Conservation (phyloP, 53 echinoderm and acorn worm genomes). For the Patiria pectinifera region DNA sequence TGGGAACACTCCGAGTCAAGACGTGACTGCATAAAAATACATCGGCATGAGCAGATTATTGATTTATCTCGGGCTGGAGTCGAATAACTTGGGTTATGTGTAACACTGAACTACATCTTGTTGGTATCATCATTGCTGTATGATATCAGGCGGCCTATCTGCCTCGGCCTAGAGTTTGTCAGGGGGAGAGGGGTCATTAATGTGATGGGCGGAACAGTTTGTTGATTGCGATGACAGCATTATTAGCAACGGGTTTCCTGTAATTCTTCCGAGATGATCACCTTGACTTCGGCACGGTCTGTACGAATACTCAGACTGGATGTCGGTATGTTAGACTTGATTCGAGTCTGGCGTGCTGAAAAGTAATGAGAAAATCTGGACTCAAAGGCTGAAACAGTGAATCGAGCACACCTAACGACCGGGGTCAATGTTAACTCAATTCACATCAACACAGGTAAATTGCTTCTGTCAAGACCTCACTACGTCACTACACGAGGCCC, state of each 20-base stretch:
- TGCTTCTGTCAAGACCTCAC: not conserved
- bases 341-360: not conserved
- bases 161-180: not conserved
- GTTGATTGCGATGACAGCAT: conserved; percentile 45
- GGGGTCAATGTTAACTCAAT: not conserved
- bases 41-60: conserved; percentile 38
- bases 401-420: too few relatives aligned
- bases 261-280: conserved; percentile 24
- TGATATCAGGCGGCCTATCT: not conserved
- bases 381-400: too few relatives aligned
- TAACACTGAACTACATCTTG: conserved; percentile 44
- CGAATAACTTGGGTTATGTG: conserved; percentile 34
- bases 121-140: too few relatives aligned
- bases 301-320: not conserved
- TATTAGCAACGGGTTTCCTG: conserved; percentile 8
- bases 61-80: conserved; percentile 53
- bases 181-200: not conserved
- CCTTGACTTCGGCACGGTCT: not conserved
- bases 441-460: not conserved
- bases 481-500: not conserved
- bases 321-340: not conserved
- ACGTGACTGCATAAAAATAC: conserved; percentile 68
- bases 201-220: conserved; percentile 46
- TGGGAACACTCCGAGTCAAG: conserved; percentile 32
- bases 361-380: not conserved